phyloP scores from a whole-genome alignment of 2,113 vertebrate genomes.

The Noctilio leporinus region DNA sequence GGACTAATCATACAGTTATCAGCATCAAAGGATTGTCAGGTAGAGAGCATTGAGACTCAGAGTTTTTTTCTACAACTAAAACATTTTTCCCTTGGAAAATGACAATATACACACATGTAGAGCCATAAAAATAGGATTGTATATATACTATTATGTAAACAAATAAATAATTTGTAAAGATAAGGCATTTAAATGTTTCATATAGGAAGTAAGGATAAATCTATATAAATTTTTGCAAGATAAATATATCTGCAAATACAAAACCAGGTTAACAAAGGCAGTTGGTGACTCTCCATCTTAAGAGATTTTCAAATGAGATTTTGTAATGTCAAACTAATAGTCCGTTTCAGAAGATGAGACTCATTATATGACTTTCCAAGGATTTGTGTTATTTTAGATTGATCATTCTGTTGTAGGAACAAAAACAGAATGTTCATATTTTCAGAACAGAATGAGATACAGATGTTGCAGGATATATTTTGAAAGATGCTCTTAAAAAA shows the following conservation, averaged over 20 bases:
- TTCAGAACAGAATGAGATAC: background rate
- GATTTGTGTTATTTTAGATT: background rate
- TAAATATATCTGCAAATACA: background rate
- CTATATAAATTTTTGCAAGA: background rate
- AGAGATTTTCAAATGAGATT: conserved; percentile 1
- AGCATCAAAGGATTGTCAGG: too few species aligned
- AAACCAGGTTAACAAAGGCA: background rate
- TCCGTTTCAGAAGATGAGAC: conserved; percentile 3
- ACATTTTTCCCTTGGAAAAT: too few species aligned
- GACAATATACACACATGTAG: background rate
- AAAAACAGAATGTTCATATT: conserved; percentile 25
- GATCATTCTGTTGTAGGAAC: background rate
- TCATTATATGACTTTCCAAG: background rate
- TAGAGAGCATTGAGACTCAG: too few species aligned
- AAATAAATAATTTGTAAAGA: background rate
- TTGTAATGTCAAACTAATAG: conserved; percentile 3
- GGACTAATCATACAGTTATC: too few species aligned
- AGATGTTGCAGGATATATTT: background rate
- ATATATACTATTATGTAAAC: background rate
- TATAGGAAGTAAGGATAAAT: background rate
- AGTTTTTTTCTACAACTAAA: too few species aligned
- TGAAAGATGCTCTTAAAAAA: background rate
- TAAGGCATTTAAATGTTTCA: background rate
- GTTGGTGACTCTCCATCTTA: background rate
- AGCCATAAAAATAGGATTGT: background rate